Evolutionary conservation across 2,888 invertebrate genomes (phyloP).

Genomic region (Sphaeridia pumilis): DNA sequence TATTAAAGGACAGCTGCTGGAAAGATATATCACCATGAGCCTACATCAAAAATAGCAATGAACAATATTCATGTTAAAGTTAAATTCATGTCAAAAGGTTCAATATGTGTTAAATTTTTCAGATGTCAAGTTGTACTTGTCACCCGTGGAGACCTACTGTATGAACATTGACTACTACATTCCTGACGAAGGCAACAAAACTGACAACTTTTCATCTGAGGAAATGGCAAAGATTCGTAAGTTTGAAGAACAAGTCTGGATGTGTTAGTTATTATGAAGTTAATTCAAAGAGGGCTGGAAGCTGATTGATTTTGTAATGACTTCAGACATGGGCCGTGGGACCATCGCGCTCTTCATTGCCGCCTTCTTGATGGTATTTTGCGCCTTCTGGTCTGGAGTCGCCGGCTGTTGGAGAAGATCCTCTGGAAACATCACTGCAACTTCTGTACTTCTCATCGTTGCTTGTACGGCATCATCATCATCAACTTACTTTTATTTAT

Average conservation of each 20-base stretch:
- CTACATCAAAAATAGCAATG: not conserved
- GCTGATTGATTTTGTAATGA: slow-evolving; percentile 8
- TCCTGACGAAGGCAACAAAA: slow-evolving; percentile 73
- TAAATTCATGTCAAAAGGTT: not conserved
- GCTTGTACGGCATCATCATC: slow-evolving; percentile 53
- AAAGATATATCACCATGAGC: not conserved
- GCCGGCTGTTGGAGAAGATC: slow-evolving; percentile 95
- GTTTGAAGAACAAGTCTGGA: slow-evolving; percentile 40
- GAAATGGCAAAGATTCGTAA: slow-evolving; percentile 72
- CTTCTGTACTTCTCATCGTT: slow-evolving; percentile 76
- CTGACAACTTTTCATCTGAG: slow-evolving; percentile 55
- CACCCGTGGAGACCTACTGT: slow-evolving; percentile 88
- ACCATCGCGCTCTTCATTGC: slow-evolving; percentile 88
- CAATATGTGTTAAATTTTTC: slow-evolving; percentile 1
- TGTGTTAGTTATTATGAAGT: no score
- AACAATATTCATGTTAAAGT: not conserved
- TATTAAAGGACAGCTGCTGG: not conserved
- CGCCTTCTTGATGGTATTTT: slow-evolving; percentile 78
- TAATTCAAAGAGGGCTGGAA: no score
- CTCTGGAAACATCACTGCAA: slow-evolving; percentile 83
- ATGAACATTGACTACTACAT: slow-evolving; percentile 90
- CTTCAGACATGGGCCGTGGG: slow-evolving; percentile 71
- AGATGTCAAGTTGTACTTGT: slow-evolving; percentile 66
- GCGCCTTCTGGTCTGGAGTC: slow-evolving; percentile 90
- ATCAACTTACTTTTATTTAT: not conserved